Evolutionary conservation across 2,888 invertebrate genomes (phyloP), one percentile per base, ranked within the genome.

Genomic region (Pterobdella sp.): DNA sequence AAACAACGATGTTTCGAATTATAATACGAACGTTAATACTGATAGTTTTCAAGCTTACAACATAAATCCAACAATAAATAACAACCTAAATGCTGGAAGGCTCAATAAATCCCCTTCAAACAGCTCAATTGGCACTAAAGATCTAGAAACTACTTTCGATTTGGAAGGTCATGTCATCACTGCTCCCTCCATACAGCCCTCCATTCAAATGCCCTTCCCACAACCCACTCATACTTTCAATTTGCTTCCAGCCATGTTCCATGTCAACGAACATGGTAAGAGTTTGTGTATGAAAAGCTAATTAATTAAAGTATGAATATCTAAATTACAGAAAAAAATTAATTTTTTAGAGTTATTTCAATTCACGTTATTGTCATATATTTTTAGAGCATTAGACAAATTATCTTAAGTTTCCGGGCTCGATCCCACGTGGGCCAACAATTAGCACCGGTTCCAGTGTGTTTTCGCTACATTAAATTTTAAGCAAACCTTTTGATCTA

Each of bases 81-180:
- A 49, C 63, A 56, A 56, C 60, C 18, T 1, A 34, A 32, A 71
- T n/a, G n/a, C 7, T 3, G 4, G n/a, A 4, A 22, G 26, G n/a
- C 60, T 56, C n/a, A 4, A 14, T 26, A 3, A 4, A 26, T 68
- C 35, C 22, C 37, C 67, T 32, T 34, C 65, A n/a, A 72, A 32
- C 32, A 32, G 56, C 22, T 73, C 73, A 22, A 56, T 32, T 31
- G 36, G 73, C 34, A 69, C 35, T 36, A 73, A 70, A 37, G 73
- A 80, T 3, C 78, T 80, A 52, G 84, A 84, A 77, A 84, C 92
- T 26, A 92, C 91, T 42, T 93, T 92, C 85, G 94, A 93, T 84
- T 87, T 92, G 79, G 93, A 94, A 81, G 93, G 92, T 76, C 92
- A 92, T 84, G 90, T 93, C 76, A 93, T 94, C 84, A 93, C 94